A percentile compares a stretch with the other conserved stretches of the same genome.
Evolutionary conservation across 2,888 invertebrate genomes (phyloP).

Genomic region (Chrysomela aeneicollis): DNA sequence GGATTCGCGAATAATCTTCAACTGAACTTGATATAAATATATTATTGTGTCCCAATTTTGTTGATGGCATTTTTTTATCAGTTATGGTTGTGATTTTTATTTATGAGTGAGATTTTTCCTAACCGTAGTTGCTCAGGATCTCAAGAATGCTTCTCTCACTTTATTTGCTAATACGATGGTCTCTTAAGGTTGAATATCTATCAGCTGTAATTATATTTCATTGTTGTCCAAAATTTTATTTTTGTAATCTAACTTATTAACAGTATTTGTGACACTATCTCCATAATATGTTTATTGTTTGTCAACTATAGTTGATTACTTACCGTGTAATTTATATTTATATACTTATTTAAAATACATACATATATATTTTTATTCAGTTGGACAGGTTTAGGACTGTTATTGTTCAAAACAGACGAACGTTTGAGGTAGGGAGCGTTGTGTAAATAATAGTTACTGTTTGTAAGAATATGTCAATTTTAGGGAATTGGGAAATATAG

Average conservation of each 20-base stretch:
- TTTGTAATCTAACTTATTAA: slow-evolving; percentile 25
- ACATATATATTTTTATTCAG: slow-evolving; percentile 55
- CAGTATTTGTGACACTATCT: slow-evolving; percentile 40
- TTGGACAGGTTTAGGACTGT: slow-evolving; percentile 57
- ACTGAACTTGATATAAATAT: neutral
- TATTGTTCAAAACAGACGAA: slow-evolving; percentile 50
- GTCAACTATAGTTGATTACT: slow-evolving; percentile 46
- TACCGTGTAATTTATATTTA: slow-evolving; percentile 52
- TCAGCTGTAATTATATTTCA: slow-evolving; percentile 9
- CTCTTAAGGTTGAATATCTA: slow-evolving; percentile 9
- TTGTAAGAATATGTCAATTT: slow-evolving; percentile 76
- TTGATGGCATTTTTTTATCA: slow-evolving; percentile 26
- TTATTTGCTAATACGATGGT: neutral
- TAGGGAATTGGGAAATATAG: slow-evolving; percentile 71
- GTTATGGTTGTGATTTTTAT: slow-evolving; percentile 20
- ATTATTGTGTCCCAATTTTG: slow-evolving; percentile 30
- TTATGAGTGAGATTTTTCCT: slow-evolving; percentile 23
- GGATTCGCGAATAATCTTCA: neutral
- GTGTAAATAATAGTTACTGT: slow-evolving; percentile 60
- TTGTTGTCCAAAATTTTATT: slow-evolving; percentile 10
- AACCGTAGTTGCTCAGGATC: slow-evolving; percentile 26
- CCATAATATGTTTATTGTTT: slow-evolving; percentile 41
- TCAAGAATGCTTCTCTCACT: slow-evolving; percentile 4
- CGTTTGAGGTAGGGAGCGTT: slow-evolving; percentile 34
- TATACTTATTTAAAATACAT: slow-evolving; percentile 52